Conservation (phyloP, 37 sponge, comb jelly and placozoan species). For the Diacarnus erythraeanus region DNA sequence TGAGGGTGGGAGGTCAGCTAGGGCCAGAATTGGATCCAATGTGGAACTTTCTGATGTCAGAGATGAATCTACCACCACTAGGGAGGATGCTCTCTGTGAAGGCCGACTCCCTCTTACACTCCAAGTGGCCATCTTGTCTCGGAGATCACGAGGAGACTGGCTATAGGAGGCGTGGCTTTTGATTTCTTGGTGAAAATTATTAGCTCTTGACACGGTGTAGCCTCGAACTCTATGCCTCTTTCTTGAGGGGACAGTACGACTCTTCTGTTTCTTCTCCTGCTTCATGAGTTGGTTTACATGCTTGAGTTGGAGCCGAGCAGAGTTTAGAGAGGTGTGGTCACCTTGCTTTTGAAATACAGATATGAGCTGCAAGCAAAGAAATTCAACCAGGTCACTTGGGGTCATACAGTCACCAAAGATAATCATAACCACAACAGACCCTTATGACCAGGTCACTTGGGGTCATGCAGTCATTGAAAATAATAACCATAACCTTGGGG, state of each 20-base stretch:
- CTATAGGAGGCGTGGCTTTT: no score
- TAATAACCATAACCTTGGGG: no score
- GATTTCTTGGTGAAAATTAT: neutral
- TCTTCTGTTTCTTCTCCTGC: neutral
- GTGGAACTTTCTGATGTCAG: neutral
- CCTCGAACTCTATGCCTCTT: neutral
- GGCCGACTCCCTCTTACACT: neutral
- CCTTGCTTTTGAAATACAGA: conserved; percentile 31
- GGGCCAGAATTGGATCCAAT: neutral
- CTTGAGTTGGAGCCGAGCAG: neutral
- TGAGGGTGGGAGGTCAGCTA: neutral
- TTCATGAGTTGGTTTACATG: neutral
- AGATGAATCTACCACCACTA: neutral
- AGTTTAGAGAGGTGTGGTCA: conserved; percentile 2
- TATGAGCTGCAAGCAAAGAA: conserved; percentile 16
- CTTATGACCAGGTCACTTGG: no score
- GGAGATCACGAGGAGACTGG: neutral
- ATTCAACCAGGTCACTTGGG: no score
- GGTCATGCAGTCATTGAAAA: no score
- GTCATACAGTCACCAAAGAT: no score
- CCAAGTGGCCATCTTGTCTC: neutral
- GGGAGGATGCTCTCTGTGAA: neutral
- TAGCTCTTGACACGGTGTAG: neutral
- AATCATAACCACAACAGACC: no score
- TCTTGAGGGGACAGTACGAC: neutral